Evolutionary conservation across 1,140 invertebrate species (phyloP).

Genomic region (Acromyrmex charruanus): DNA sequence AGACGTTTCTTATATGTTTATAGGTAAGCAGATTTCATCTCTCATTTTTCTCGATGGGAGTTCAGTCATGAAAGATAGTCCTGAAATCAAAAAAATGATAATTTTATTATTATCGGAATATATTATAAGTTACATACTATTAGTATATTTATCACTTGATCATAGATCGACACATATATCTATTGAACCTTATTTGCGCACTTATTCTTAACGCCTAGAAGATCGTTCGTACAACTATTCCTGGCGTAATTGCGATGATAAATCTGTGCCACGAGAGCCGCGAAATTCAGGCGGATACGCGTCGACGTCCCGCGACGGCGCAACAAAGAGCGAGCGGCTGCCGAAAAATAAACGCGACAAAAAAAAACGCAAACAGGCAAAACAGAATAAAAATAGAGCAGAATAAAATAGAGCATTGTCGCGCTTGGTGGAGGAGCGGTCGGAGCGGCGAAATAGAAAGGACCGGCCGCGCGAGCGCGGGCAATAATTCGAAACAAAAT

Average conservation of each 20-base stretch:
- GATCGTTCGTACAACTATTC: not conserved
- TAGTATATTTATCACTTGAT: not conserved
- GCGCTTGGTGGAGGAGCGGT: constrained; percentile 42
- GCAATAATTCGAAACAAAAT: constrained; percentile 85
- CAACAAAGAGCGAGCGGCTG: constrained; percentile 71
- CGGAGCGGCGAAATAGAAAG: constrained; percentile 78
- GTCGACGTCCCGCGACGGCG: constrained; percentile 67
- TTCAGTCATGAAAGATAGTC: not conserved
- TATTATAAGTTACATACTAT: not conserved
- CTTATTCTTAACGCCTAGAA: constrained; percentile 1
- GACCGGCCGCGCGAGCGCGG: constrained; percentile 79
- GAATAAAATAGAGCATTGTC: constrained; percentile 59
- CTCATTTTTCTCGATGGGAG: not conserved
- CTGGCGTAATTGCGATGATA: constrained; percentile 43
- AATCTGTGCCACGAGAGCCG: constrained; percentile 55
- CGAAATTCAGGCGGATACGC: constrained; percentile 61
- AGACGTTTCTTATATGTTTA: not conserved
- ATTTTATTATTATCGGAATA: constrained; percentile 15
- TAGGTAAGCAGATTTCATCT: not conserved
- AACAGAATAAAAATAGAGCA: constrained; percentile 58
- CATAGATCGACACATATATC: not conserved
- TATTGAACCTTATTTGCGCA: constrained; percentile 1
- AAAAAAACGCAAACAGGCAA: constrained; percentile 44
- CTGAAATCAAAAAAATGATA: not conserved
- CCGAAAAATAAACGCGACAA: constrained; percentile 63